Percentiles rank a stretch among this genome's conserved stretches.
phyloP scores from a whole-genome alignment of 2,113 vertebrate species.

The Aix galericulata region DNA sequence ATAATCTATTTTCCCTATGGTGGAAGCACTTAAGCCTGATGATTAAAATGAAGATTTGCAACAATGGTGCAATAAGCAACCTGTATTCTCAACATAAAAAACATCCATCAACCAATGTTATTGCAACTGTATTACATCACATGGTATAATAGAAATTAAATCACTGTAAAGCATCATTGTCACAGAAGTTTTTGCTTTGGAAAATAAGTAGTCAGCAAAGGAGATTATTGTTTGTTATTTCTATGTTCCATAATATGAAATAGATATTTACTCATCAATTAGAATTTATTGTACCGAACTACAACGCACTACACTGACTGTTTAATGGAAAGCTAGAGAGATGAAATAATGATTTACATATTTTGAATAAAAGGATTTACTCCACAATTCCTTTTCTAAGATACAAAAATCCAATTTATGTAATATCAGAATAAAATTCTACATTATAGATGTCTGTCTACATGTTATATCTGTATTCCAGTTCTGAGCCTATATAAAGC shows the following conservation, averaged over 20 bases:
- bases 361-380: not conserved
- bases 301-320: not conserved
- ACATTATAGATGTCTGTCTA: too few relatives aligned
- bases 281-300: not conserved
- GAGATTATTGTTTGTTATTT: not conserved
- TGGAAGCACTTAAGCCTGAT: not conserved
- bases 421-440: not conserved
- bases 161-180: not conserved
- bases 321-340: not conserved
- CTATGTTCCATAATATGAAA: not conserved
- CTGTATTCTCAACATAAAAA: not conserved
- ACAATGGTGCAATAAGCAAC: not conserved
- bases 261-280: not conserved
- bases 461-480: not conserved
- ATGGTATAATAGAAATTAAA: not conserved
- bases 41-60: slow-evolving; percentile 9
- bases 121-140: not conserved
- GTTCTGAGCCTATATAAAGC: not conserved
- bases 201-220: not conserved
- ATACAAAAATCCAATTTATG: not conserved
- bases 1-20: not conserved
- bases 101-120: not conserved
- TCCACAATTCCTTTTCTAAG: not conserved
- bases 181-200: not conserved
- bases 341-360: not conserved